Evolutionary conservation across 2,888 invertebrate species (phyloP).

Genomic region (Drosophila gaucha): DNA sequence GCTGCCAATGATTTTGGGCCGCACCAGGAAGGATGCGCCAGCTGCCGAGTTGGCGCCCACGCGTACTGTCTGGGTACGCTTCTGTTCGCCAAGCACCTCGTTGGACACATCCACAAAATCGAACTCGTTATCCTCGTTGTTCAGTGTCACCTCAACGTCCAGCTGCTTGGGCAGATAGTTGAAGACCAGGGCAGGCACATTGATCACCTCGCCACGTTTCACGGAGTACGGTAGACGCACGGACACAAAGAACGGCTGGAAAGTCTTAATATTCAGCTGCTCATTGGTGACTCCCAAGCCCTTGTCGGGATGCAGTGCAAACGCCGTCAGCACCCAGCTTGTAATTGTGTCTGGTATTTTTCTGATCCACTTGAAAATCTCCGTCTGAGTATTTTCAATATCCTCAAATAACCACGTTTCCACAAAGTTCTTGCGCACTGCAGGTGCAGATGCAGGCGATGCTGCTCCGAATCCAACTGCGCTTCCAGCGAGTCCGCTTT

Average conservation of each 20-base stretch:
- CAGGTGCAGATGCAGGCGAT: conserved; percentile 15
- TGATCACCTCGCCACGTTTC: conserved; percentile 95
- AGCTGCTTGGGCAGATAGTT: conserved; percentile 93
- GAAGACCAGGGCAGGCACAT: conserved; percentile 93
- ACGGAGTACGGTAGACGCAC: conserved; percentile 94
- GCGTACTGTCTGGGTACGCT: conserved; percentile 88
- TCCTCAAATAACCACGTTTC: conserved; percentile 89
- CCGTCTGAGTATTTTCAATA: conserved; percentile 75
- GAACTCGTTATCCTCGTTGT: conserved; percentile 90
- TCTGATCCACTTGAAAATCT: conserved; percentile 80
- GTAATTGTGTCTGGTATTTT: conserved; percentile 92
- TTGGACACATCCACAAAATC: conserved; percentile 95
- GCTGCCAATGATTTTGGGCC: conserved; percentile 89
- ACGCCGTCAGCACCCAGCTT: conserved; percentile 92
- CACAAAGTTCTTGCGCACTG: conserved; percentile 87
- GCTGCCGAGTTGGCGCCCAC: conserved; percentile 90
- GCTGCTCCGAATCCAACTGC: background rate
- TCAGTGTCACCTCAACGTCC: conserved; percentile 91
- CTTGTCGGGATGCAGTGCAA: conserved; percentile 89
- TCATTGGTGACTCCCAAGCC: conserved; percentile 91
- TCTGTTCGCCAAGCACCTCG: conserved; percentile 93
- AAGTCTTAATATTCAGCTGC: conserved; percentile 89
- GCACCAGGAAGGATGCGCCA: conserved; percentile 93
- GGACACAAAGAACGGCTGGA: conserved; percentile 93
- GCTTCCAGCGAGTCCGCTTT: background rate